These are phyloP conservation scores for Phasia obesa DNA, from an alignment of 2,888 invertebrate genomes.

Conservation along the genomic window DNA sequence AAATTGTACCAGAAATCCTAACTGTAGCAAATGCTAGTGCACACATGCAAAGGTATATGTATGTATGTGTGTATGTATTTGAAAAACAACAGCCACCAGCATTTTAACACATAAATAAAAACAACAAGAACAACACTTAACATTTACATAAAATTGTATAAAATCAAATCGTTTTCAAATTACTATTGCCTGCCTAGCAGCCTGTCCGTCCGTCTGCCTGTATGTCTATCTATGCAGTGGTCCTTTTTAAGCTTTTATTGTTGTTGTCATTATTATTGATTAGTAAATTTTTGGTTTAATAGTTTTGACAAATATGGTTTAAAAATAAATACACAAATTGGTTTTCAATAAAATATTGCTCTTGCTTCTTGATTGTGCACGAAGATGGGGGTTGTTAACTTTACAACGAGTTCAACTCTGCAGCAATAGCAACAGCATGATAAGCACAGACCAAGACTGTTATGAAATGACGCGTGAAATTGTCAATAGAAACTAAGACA, in stretches of 20 bases:
- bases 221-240: constrained; percentile 22
- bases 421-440: no score
- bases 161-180: constrained; percentile 51
- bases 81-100: constrained; percentile 49
- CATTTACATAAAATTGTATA: constrained; percentile 44
- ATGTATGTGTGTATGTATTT: not conserved
- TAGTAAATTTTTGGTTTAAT: constrained; percentile 41
- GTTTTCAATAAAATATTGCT: constrained; percentile 30
- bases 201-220: not conserved
- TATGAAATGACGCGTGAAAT: constrained; percentile 47
- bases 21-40: not conserved
- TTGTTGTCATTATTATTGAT: constrained; percentile 27
- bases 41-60: no score
- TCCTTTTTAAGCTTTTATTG: constrained; percentile 19
- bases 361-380: not conserved
- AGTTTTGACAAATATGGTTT: constrained; percentile 49
- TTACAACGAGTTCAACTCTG: not conserved
- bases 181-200: not conserved
- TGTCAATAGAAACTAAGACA: constrained; percentile 12
- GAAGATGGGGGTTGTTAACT: constrained; percentile 18
- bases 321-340: constrained; percentile 5
- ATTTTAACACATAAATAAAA: constrained; percentile 60
- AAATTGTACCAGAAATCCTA: no score
- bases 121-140: constrained; percentile 28
- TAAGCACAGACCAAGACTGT: no score